Evolutionary conservation across 1,140 invertebrate genomes (phyloP).

Genomic region (Mesaphorura yosii): DNA sequence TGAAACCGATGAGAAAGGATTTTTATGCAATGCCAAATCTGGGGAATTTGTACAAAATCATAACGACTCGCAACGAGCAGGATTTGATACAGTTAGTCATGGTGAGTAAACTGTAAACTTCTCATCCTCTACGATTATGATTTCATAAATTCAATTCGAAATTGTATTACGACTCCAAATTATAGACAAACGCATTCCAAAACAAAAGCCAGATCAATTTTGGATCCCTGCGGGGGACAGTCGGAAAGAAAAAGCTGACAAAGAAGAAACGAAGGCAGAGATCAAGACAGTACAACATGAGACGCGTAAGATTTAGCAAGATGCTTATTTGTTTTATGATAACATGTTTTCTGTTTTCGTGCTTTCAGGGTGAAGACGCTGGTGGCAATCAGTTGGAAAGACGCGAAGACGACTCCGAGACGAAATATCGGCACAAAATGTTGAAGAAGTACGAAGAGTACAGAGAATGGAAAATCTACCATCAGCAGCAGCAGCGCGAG

Average conservation of each 20-base stretch:
- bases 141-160: neutral
- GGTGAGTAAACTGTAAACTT: neutral
- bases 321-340: neutral
- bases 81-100: neutral
- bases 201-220: neutral
- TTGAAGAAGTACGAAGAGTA: constrained; percentile 6
- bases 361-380: neutral
- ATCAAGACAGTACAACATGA: constrained; percentile 33
- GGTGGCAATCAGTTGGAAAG: neutral
- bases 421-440: neutral
- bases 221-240: neutral
- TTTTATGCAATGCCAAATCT: constrained; percentile 56
- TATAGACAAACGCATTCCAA: neutral
- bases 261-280: constrained; percentile 27
- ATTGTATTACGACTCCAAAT: neutral
- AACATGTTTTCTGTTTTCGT: neutral
- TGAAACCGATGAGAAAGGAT: constrained; percentile 40
- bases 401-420: too few species aligned
- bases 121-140: neutral
- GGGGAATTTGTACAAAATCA: constrained; percentile 47
- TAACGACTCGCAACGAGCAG: constrained; percentile 34
- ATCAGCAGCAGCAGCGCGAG: constrained; percentile 29
- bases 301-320: neutral
- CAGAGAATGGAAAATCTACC: constrained; percentile 38
- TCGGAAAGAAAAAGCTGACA: constrained; percentile 40